These are phyloP conservation scores for Turnix velox DNA, from an alignment of 2,113 vertebrate genomes.

Conservation along the genomic window DNA sequence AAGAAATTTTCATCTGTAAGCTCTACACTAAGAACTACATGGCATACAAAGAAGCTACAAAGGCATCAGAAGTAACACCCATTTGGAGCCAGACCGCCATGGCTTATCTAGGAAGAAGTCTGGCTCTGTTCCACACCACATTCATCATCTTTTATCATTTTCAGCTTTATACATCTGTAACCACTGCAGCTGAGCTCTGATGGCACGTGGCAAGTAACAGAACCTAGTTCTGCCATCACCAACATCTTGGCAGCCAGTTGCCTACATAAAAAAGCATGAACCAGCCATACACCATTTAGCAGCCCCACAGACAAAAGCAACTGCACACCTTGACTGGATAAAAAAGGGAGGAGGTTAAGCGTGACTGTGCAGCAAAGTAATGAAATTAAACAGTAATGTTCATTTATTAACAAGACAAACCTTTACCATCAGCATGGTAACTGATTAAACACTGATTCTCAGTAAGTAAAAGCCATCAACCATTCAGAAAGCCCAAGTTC, in stretches of 20 bases:
- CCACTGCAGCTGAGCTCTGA: background rate
- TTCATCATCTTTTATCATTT: background rate
- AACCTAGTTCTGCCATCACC: background rate
- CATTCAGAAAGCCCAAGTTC: background rate
- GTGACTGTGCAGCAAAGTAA: background rate
- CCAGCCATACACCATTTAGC: background rate
- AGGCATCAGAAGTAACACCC: background rate
- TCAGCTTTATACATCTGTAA: background rate
- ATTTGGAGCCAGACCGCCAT: background rate
- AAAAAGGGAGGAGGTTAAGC: background rate
- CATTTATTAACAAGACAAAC: background rate
- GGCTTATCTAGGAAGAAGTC: background rate
- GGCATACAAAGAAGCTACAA: background rate
- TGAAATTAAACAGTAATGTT: background rate
- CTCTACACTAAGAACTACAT: background rate
- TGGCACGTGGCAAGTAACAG: background rate
- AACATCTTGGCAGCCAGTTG: background rate
- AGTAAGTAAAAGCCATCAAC: background rate
- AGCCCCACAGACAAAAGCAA: background rate
- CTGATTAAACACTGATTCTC: background rate
- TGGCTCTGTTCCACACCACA: background rate
- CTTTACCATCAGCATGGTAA: background rate
- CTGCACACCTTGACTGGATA: background rate
- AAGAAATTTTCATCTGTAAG: background rate
- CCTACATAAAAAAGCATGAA: background rate